A percentile compares a stretch with the other conserved stretches of the same genome.
Conservation (phyloP, 2,888 invertebrate genomes). For the Seira ritae region DNA sequence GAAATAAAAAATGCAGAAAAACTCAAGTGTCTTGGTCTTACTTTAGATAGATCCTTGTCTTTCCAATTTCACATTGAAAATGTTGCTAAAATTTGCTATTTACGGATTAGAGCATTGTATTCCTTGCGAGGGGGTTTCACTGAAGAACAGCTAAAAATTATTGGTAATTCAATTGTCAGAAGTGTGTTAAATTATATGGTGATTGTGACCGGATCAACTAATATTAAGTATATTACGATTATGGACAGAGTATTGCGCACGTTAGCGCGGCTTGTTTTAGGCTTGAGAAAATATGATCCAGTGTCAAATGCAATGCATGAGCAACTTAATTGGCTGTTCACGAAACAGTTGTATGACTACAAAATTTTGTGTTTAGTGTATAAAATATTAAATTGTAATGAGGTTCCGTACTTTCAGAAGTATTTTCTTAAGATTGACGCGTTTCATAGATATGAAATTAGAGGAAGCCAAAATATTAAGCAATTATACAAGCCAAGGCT, state of each 20-base stretch:
- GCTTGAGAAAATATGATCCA: slow-evolving; percentile 14
- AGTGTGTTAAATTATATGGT: slow-evolving; percentile 29
- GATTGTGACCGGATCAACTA: neutral
- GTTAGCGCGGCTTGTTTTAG: neutral
- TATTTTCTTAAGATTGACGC: no score
- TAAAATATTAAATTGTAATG: neutral
- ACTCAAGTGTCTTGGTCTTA: slow-evolving; percentile 23
- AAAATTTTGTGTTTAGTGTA: neutral
- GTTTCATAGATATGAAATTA: no score
- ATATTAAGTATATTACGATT: neutral
- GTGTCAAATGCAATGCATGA: neutral
- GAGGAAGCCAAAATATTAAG: no score
- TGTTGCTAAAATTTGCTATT: slow-evolving; percentile 12
- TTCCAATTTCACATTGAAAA: slow-evolving; percentile 17
- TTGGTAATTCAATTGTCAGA: neutral
- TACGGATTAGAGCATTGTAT: slow-evolving; percentile 20
- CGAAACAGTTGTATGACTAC: neutral
- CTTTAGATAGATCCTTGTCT: slow-evolving; percentile 1
- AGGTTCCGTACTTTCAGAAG: neutral
- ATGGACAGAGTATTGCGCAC: neutral
- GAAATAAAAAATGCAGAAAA: no score
- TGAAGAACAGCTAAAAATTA: neutral
- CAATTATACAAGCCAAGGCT: no score
- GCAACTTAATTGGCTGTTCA: slow-evolving; percentile 19
- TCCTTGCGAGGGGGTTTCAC: neutral